Base-by-base conservation (phyloP, 2,113 vertebrate genomes). In the Amblyornis subalaris region DNA sequence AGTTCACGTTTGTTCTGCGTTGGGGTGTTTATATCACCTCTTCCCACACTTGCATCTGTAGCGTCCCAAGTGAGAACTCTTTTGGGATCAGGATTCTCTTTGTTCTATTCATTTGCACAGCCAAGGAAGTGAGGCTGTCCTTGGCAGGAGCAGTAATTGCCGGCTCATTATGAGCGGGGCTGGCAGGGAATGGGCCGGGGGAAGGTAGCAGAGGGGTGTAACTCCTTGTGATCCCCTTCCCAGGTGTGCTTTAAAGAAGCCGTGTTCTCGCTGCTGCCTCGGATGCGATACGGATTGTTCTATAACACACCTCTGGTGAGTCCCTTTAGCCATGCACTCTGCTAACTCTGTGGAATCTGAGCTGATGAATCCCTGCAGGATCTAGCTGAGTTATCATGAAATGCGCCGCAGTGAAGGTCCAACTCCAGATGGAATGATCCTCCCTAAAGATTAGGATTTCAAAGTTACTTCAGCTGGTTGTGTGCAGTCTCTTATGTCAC, bases 301-400 rank as follows among this genome's bases (percentile, higher is more conserved):
- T 99, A 99, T 90, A 99, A 99, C 92, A 99, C 99, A 0, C 99
- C 99, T 17, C 92, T 99, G 95, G 99, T 99, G 97, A 98, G 99
- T 97, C 67, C 60, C 61, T 77, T 47, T 21, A 3, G 38, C 67
- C 36, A 0, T 38, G 8, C 36, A 38, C 36, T 38, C 36, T 38
- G 36, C 36, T 38, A 38, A 38, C 36, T 38, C 36, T 38, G 36
- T 38, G 61, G 29, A n/a, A 42, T 28, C 66, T 28, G 51, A 88
- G 67, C 71, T 57, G 25, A 33, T 26, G 44, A 77, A 64, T 44
- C 31, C 79, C 67, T 85, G 29, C 23, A 42, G 0, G 36, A 38
- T 38, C 36, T 38, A 38, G 36, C 36, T 38, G 36, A 38, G 36
- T 38, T 6, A 19, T 10, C 6, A 0, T 21, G 31, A 29, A 42